Base-by-base conservation (phyloP, 2,797 vertebrate species). In the Limnodromus scolopaceus region DNA sequence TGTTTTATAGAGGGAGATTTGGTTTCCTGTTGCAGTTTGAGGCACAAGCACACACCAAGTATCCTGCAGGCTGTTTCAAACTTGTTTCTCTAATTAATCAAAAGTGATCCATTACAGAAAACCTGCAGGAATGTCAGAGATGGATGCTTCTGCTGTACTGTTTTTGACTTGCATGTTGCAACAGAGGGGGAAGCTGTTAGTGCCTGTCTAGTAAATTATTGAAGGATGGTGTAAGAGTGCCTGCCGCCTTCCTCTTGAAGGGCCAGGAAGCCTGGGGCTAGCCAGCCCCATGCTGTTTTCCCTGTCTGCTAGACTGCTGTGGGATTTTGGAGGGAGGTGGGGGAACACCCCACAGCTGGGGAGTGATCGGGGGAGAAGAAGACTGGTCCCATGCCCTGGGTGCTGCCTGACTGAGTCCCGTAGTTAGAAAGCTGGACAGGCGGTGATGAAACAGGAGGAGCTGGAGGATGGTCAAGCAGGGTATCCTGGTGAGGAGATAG, bases 71-170 rank as follows among this genome's bases (percentile, higher is more conserved):
- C 96, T 94, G 84, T 96, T 96, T 96, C 94, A 92, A 85, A 96
- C 94, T 97, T 95, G 94, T 96, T 97, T 95, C 30, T 4, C 91
- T 96, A 95, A 97, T 97, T 96, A 97, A 94, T 96, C 93, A 97
- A 68, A 97, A 96, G 78, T 86, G 93, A 97, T 96, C 93, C 92
- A 95, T 96, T 96, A 91, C 92, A 97, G 76, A 96, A 97, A 97
- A 97, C 91, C 95, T 97, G 86, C 89, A 96, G 91, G 97, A 97
- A 97, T 97, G 97, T 96, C 93, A 94, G 96, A 97, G 97, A 96
- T 91, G 94, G 97, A 96, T 97, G 86, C 94, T 96, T 92, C 84
- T 96, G 69, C 89, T 95, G 69, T 76, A 39, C 82, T 92, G 87
- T 78, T 94, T 95, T 92, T 95, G 61, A 91, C 78, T 95, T 89